Conservation (phyloP, 35 echinoderm and acorn worm genomes). For the Apostichopus californicus region DNA sequence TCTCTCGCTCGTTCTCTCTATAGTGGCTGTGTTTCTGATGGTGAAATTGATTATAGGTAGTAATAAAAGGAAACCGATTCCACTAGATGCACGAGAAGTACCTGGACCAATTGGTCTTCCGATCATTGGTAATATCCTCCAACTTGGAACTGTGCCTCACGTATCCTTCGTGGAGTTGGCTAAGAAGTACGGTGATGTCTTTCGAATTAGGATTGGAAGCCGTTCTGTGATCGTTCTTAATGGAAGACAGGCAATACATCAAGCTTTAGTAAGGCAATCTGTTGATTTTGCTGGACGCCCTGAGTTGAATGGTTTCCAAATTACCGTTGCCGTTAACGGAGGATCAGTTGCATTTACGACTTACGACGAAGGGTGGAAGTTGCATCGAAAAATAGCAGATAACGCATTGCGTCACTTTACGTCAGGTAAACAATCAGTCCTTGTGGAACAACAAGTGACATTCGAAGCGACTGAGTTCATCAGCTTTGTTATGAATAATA, state of each 20-base stretch:
- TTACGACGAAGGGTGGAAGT: conserved; percentile 82
- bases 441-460: conserved; percentile 59
- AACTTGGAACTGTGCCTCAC: background rate
- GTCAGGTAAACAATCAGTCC: conserved; percentile 52
- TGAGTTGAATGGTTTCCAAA: conserved; percentile 53
- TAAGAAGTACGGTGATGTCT: too few relatives aligned
- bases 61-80: too few relatives aligned
- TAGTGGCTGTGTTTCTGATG: too few relatives aligned
- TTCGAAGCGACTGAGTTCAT: conserved; percentile 71
- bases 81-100: too few relatives aligned
- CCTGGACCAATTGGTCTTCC: conserved; percentile 51
- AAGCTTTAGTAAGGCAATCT: too few relatives aligned
- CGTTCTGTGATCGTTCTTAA: background rate
- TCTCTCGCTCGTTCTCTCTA: too few relatives aligned
- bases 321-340: conserved; percentile 38
- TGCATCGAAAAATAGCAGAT: conserved; percentile 71
- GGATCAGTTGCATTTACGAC: conserved; percentile 58
- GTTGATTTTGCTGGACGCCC: conserved; percentile 70
- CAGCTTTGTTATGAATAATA: conserved; percentile 34
- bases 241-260: too few relatives aligned
- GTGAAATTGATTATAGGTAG: too few relatives aligned
- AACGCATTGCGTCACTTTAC: conserved; percentile 75
- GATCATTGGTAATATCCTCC: conserved; percentile 76
- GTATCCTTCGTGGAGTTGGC: conserved; percentile 14
- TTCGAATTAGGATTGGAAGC: conserved; percentile 63